These are phyloP conservation scores for Thunnus thynnus DNA, from an alignment of 2,113 vertebrate species.

Conservation along the genomic window DNA sequence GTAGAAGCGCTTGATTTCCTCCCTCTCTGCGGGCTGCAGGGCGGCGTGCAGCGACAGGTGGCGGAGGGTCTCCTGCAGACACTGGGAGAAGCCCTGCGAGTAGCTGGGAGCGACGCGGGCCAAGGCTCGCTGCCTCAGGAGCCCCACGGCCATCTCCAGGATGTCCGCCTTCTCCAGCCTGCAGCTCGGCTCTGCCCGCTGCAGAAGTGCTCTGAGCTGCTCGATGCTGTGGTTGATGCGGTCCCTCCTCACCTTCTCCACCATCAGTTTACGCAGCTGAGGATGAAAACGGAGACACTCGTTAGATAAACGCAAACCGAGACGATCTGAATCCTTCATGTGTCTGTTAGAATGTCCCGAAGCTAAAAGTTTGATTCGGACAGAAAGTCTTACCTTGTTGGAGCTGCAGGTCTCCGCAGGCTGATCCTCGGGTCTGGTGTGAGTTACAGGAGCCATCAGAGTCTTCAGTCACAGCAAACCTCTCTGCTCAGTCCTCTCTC, in stretches of 20 bases:
- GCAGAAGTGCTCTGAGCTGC: constrained; percentile 85
- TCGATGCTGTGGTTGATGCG: constrained; percentile 90
- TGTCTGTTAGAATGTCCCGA: too few species aligned
- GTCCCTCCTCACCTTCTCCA: constrained; percentile 87
- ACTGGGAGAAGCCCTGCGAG: constrained; percentile 80
- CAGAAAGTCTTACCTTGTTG: constrained; percentile 20
- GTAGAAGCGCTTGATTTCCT: constrained; percentile 79
- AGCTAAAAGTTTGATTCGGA: too few species aligned
- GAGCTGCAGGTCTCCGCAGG: neutral
- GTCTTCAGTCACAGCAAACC: neutral
- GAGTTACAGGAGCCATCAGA: constrained; percentile 31
- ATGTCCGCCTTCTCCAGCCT: constrained; percentile 48
- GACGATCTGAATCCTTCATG: too few species aligned
- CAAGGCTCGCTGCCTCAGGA: constrained; percentile 79
- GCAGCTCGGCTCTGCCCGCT: constrained; percentile 71
- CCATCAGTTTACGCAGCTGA: constrained; percentile 86
- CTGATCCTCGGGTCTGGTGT: neutral
- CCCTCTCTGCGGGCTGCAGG: constrained; percentile 65
- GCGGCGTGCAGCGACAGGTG: constrained; percentile 77
- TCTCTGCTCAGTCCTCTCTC: too few species aligned
- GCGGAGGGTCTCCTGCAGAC: constrained; percentile 80
- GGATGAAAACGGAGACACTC: neutral
- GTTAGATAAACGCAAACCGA: too few species aligned
- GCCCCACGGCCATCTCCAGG: constrained; percentile 80
- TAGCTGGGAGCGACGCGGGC: constrained; percentile 67